Percentiles rank a stretch among this genome's conserved stretches.
Conservation (phyloP, 2,113 vertebrate species). For the Zosterops japonicus region DNA sequence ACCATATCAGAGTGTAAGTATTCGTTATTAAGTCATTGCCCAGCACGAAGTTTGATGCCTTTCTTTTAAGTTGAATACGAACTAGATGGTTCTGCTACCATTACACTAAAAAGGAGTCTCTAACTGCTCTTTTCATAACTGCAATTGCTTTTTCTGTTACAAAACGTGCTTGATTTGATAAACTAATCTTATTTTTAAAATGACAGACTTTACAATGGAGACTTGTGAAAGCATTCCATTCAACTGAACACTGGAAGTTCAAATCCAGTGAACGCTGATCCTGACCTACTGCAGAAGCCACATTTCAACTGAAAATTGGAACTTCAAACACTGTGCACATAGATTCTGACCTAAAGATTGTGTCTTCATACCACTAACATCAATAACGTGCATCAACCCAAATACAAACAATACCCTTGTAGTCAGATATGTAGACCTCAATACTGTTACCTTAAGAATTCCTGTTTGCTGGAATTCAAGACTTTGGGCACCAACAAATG, state of each 20-base stretch:
- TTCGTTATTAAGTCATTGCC: not conserved
- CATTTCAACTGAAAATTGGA: not conserved
- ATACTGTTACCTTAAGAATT: not conserved
- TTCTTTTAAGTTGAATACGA: not conserved
- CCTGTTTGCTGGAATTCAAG: not conserved
- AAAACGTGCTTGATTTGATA: not conserved
- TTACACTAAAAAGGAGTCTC: not conserved
- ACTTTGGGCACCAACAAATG: not conserved
- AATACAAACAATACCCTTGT: not conserved
- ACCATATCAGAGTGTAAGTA: not conserved
- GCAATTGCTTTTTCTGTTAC: not conserved
- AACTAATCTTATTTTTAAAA: not conserved
- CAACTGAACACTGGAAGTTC: not conserved
- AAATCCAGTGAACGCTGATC: not conserved
- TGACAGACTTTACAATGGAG: not conserved
- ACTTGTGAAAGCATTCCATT: not conserved
- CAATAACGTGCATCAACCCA: not conserved
- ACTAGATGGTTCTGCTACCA: not conserved
- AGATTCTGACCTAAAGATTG: not conserved
- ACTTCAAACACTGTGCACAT: not conserved
- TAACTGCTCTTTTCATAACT: not conserved
- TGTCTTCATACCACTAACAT: not conserved
- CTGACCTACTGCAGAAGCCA: not conserved
- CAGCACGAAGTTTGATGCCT: not conserved
- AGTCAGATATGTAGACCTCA: not conserved